Base-by-base conservation (phyloP, 2,797 vertebrate genomes). In the Peromyscus nudipes region DNA sequence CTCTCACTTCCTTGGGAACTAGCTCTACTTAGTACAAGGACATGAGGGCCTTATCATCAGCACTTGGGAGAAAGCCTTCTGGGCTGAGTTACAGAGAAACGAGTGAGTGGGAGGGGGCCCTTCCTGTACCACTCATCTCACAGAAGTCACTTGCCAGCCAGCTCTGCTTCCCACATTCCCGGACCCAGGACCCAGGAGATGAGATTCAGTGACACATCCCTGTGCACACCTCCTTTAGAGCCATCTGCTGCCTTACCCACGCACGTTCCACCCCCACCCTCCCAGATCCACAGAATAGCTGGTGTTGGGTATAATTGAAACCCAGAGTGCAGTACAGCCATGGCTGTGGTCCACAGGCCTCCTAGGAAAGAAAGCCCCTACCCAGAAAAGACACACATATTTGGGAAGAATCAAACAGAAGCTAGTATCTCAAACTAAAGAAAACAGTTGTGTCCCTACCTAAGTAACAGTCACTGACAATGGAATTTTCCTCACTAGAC, bases 1-100 rank as follows among this genome's bases (percentile, higher is more conserved):
- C 87, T 95, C 91, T 92, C 37, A 97, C 89, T 96, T 97, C 97
- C 83, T 84, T 96, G 95, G 94, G 95, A 97, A 97, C 91, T 57
- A 83, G 86, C 57, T 91, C 37, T 94, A 69, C 52, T 85, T 79
- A 64, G 37, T 43, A 62, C 29, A 37, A 76, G 81, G 92, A 94
- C 93, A 89, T 34, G 75, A 94, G 65, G 76, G 93, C 94, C 87
- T 95, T 89, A 92, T 90, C 95, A 88, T 91, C 71, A 75, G 40
- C 2, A 2, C 85, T 62, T 85, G 89, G 60, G 91, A 84, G 89
- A 93, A 94, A 91, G 92, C 2, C 46, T 88, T 91, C 89, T 90
- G 79, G 82, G 93, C 93, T 95, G 62, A 69, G 67, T 86, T 97
- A 96, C 87, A 96, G 83, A 90, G 31, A 76, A 29, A 65, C 0